These are phyloP conservation scores for Atta cephalotes DNA, from an alignment of 1,140 invertebrate genomes.

Conservation along the genomic window DNA sequence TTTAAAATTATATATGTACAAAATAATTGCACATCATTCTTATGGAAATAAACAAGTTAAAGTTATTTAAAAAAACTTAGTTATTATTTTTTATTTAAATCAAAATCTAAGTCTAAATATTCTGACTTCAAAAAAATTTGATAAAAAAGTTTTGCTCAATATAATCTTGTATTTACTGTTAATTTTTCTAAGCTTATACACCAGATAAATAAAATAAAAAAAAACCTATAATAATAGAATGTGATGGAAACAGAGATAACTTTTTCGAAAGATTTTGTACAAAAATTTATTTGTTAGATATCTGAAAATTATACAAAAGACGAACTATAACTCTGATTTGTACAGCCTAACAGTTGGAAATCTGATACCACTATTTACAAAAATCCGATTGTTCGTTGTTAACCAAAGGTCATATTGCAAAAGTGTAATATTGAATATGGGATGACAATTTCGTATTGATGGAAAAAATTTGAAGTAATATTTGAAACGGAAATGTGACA, in stretches of 20 bases:
- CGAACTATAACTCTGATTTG: background rate
- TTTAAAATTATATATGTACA: background rate
- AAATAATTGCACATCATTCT: background rate
- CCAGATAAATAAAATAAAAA: background rate
- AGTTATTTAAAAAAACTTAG: background rate
- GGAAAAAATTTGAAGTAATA: background rate
- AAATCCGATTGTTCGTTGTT: background rate
- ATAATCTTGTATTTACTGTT: background rate
- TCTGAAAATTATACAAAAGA: background rate
- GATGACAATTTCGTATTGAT: background rate
- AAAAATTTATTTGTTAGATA: background rate
- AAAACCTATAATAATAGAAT: background rate
- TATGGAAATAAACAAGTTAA: background rate
- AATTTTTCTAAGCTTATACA: background rate
- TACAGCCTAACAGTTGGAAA: background rate
- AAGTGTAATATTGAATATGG: background rate
- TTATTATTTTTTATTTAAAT: background rate
- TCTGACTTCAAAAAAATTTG: background rate
- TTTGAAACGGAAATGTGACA: constrained; percentile 6
- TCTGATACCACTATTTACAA: background rate
- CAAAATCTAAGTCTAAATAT: background rate
- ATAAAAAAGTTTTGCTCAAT: background rate
- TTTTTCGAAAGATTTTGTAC: background rate
- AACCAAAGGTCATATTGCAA: background rate
- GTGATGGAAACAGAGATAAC: background rate